phyloP scores from a whole-genome alignment of 2,797 vertebrate species.

The Carapus acus region DNA sequence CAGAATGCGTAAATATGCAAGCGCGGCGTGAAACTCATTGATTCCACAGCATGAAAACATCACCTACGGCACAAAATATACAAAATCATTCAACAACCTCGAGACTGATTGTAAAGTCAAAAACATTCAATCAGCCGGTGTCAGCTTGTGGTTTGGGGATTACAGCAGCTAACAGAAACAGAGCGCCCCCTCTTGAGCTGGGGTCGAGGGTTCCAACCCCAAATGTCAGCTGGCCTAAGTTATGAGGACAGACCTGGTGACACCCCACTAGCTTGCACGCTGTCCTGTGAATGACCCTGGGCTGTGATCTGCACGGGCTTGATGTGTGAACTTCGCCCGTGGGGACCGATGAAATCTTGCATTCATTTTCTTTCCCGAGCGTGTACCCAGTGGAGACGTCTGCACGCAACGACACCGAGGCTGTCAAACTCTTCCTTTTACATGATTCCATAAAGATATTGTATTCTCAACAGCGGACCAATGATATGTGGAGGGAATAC shows the following conservation, averaged over 20 bases:
- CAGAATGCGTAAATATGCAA: too few relatives aligned
- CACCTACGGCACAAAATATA: too few relatives aligned
- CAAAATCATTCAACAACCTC: too few relatives aligned
- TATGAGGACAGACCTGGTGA: not conserved
- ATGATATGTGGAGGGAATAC: too few relatives aligned
- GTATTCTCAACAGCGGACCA: not conserved
- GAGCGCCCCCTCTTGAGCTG: not conserved
- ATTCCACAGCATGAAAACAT: too few relatives aligned
- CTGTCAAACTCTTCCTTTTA: not conserved
- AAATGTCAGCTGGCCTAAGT: conserved; percentile 2
- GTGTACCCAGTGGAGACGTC: not conserved
- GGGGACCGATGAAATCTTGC: conserved; percentile 2
- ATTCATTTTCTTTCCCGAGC: conserved; percentile 4
- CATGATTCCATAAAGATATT: not conserved
- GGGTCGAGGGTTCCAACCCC: not conserved
- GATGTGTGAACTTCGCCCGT: not conserved
- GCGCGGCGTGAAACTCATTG: too few relatives aligned
- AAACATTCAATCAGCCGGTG: too few relatives aligned
- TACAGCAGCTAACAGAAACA: not conserved
- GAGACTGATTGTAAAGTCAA: too few relatives aligned
- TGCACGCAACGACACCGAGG: not conserved
- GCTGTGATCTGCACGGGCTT: not conserved
- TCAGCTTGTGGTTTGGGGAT: not conserved
- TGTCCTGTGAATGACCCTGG: not conserved
- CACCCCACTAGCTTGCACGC: not conserved